Evolutionary conservation across 2,797 vertebrate species (phyloP), one percentile per base, ranked within the genome.

Genomic region (Microhierax caerulescens): DNA sequence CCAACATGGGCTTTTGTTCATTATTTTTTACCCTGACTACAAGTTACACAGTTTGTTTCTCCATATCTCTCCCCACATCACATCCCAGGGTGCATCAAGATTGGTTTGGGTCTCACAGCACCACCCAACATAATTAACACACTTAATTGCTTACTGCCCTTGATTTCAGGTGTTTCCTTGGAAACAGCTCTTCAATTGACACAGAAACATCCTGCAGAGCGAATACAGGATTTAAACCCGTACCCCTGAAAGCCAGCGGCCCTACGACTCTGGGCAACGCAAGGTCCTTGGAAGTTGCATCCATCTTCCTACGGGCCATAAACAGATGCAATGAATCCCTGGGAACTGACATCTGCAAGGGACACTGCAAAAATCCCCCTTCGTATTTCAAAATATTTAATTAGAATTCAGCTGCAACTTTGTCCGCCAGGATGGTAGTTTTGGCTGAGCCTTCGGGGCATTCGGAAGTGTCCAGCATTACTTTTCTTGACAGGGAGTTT

Each of bases 161-260:
- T 54, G 70, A 65, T 81, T 59, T 36, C 76, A 85, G 82, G 47
- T 43, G 86, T 90, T 90, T 65, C 91, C 91, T 70, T 81, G 76
- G 86, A 75, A 90, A 90, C 91, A 37, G 57, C 75, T 70, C 53
- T 8, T 50, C 18, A 50, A 21, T 41, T 30, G n/a, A 34, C 43
- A 45, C 43, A 10, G 56, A 51, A 37, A 5, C 68, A 79, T 15
- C 32, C 56, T 54, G 56, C 57, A 27, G 51, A 32, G 30, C 0
- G 1, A 28, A 12, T 1, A 10, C 15, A 47, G 74, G 22, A 47
- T 16, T 47, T 24, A 25, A 59, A 25, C 25, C 57, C 2, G 4
- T 19, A 2, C 32, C 32, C 27, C 18, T 2, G 10, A n/a, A 45
- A 80, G 39, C 37, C 64, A 28, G 28, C 5, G 21, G 41, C 24